A percentile compares a stretch with the other conserved stretches of the same genome.
phyloP scores from a whole-genome alignment of 2,113 vertebrate species.

The Neolamprologus ventralis region DNA sequence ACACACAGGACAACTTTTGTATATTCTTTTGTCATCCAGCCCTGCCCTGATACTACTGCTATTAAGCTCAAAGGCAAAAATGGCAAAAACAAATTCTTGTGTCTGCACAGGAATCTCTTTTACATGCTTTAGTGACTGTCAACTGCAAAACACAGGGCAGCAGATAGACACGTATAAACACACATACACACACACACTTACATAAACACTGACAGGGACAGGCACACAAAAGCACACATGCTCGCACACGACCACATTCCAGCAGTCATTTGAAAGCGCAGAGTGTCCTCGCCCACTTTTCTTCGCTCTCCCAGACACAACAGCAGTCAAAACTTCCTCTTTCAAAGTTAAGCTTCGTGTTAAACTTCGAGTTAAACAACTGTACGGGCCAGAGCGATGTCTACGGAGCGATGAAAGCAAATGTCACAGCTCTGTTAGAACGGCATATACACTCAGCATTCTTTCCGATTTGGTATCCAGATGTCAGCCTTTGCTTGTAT shows the following conservation, averaged over 20 bases:
- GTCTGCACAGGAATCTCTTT: conserved; percentile 40
- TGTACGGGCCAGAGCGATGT: not conserved
- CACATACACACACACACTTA: conserved; percentile 22
- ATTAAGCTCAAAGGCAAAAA: conserved; percentile 10
- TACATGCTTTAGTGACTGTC: conserved; percentile 44
- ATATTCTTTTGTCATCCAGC: not conserved
- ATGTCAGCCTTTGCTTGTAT: conserved; percentile 4
- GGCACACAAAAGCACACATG: not conserved
- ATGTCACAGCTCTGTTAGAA: conserved; percentile 20
- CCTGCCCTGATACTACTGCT: conserved; percentile 16
- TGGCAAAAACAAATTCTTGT: conserved; percentile 35
- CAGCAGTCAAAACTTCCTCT: conserved; percentile 48
- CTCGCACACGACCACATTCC: conserved; percentile 54
- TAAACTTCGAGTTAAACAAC: conserved; percentile 49
- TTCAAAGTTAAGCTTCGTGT: conserved; percentile 21
- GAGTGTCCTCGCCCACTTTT: conserved; percentile 47
- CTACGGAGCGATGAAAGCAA: conserved; percentile 7
- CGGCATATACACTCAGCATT: conserved; percentile 1
- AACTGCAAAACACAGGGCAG: conserved; percentile 26
- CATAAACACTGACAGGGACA: not conserved
- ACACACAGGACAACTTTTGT: not conserved
- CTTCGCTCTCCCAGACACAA: conserved; percentile 60
- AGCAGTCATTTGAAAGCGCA: conserved; percentile 28
- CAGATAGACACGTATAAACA: conserved; percentile 42
- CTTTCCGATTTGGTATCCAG: conserved; percentile 27